Evolutionary conservation across 2,888 invertebrate species (phyloP), one percentile per base, ranked within the genome.

Genomic region (Octonoba sinensis): DNA sequence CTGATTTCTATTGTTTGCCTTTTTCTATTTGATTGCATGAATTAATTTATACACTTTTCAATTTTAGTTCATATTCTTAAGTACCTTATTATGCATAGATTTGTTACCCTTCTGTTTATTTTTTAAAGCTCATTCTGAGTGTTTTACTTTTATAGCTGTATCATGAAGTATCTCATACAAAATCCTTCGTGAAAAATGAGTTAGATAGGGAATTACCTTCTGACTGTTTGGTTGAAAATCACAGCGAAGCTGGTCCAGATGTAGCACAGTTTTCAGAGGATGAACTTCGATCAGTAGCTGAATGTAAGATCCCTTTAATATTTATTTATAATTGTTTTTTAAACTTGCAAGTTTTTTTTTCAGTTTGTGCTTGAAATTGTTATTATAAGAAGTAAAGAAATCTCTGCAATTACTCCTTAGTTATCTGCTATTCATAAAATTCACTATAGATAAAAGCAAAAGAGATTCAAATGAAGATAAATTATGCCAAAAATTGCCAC

Each of bases 161-260:
- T 44, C 75, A 77, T 76, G 77, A 72, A 27, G 51, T 51, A 27
- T 20, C 49, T 13, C 66, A 54, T 36, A 74, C 71, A 22, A 46
- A 82, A 49, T 60, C 47, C 47, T 57, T 71, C 57, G 16, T 47
- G 36, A 77, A 77, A 18, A 59, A 69, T 66, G 75, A 36, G 36
- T 36, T 36, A 36, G 36, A 36, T 36, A 6, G 11, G 36, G 36
- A 36, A 47, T 44, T 66, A 46, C 71, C 59, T 8, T 65, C 71
- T 46, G 67, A 60, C 27, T 56, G 46, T 67, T 69, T 72, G n/a
- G 51, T 77, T 60, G 76, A 76, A 62, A 84, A 84, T 59, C 84
- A 86, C 85, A 86, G 86, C 86, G 86, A 86, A 83, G 86, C 86
- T 12, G 86, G 86, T n/a, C 86, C 86, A 18, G 86, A 87, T 82